Base-by-base conservation (phyloP, 2,888 invertebrate genomes). In the Mantis religiosa region DNA sequence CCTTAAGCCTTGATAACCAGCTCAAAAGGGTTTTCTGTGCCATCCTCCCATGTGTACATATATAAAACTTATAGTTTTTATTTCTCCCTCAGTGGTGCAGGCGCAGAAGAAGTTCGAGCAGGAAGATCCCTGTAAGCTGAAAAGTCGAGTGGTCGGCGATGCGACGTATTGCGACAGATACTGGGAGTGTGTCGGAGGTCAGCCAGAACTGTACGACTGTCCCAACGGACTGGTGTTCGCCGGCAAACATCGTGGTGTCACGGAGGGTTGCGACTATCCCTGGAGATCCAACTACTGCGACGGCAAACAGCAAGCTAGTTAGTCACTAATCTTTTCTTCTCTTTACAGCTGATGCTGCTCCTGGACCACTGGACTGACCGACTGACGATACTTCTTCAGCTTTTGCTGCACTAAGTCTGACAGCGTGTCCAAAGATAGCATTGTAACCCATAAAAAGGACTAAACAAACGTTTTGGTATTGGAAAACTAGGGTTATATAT, bases 221-320 rank as follows among this genome's bases (percentile, higher is more conserved):
- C 98, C 98, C 89, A 98, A 98, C 92, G 98, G 98, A 0, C 94
- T 98, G 91, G 98, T 98, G 85, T 98, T 97, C 93, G 97, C 98
- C 28, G 98, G 98, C 6, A 97, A 97, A 92, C 96, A 97, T 92
- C 94, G 97, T 85, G 98, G 97, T 7, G 97, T 98, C 14, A 97
- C 97, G 2, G 97, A 98, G 92, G 97, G 97, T 3, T 98, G 98
- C 92, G 97, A 98, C 93, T 98, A 98, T 92, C 97, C 97, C 0
- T 97, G 97, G 97, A 95, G 97, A 91, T 97, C 97, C 14, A 97
- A 97, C 93, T 97, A 97, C 93, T 98, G 98, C 93, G 97, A 97
- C 93, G 95, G 96, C 92, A 95, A 97, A 94, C 96, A 95, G 93
- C 96, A 97, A 92, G 95, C 96, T 47, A 96, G 95, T 95, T 93